A percentile compares a stretch with the other conserved stretches of the same genome.
Evolutionary conservation across 1,140 invertebrate species (phyloP).

Genomic region (Neotoxoptera formosana): DNA sequence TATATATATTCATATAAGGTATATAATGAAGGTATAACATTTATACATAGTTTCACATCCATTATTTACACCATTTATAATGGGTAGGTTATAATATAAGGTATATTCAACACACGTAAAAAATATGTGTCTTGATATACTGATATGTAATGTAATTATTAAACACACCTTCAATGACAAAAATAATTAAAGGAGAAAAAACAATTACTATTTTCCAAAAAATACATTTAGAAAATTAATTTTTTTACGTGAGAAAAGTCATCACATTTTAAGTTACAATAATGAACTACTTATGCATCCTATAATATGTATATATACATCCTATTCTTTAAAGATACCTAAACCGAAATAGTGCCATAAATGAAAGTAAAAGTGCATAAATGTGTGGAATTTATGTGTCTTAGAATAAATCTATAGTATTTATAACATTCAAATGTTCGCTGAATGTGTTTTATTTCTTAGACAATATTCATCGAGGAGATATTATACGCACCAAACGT

Average conservation of each 20-base stretch:
- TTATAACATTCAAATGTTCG: too few relatives aligned
- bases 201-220: neutral
- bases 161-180: neutral
- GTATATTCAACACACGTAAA: neutral
- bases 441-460: neutral
- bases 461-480: neutral
- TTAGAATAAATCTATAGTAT: too few relatives aligned
- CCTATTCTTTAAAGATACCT: neutral
- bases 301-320: neutral
- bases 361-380: neutral
- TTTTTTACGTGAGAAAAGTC: neutral
- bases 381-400: neutral
- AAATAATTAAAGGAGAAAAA: slow-evolving; percentile 14
- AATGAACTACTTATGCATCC: too few relatives aligned
- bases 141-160: neutral
- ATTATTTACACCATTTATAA: neutral
- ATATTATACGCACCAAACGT: neutral
- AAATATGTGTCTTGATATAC: neutral
- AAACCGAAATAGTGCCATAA: neutral
- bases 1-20: neutral
- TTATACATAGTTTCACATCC: neutral
- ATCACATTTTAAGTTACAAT: too few relatives aligned
- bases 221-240: slow-evolving; percentile 9
- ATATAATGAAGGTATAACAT: neutral
- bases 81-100: neutral